Evolutionary conservation across 2,113 vertebrate species (phyloP).

Genomic region (Psittacus erithacus): DNA sequence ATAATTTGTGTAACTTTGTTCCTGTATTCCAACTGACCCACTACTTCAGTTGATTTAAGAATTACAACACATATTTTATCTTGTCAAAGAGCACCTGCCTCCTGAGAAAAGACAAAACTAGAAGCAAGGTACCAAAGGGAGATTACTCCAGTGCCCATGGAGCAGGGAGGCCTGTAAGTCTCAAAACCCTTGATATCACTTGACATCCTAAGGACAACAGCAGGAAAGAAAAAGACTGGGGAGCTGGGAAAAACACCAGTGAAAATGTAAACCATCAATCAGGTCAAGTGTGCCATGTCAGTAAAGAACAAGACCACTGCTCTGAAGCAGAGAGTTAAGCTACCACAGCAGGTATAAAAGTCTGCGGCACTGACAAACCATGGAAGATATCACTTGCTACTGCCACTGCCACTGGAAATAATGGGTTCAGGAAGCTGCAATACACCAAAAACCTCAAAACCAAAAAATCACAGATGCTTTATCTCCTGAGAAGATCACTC

Average conservation of each 20-base stretch:
- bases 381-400: fast-evolving
- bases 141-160: neutral
- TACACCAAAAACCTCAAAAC: neutral
- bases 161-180: neutral
- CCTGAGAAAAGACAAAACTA: neutral
- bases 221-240: neutral
- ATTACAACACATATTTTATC: neutral
- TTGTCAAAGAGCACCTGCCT: neutral
- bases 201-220: neutral
- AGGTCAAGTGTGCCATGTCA: neutral
- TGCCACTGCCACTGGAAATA: neutral
- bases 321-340: neutral
- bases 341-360: neutral
- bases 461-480: neutral
- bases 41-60: neutral
- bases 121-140: neutral
- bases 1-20: neutral
- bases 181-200: neutral
- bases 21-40: neutral
- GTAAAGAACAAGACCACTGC: neutral
- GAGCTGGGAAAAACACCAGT: neutral
- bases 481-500: neutral
- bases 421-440: neutral
- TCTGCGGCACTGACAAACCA: neutral
- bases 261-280: neutral